phyloP scores from a whole-genome alignment of 2,888 invertebrate species.

The Tachina grossa region DNA sequence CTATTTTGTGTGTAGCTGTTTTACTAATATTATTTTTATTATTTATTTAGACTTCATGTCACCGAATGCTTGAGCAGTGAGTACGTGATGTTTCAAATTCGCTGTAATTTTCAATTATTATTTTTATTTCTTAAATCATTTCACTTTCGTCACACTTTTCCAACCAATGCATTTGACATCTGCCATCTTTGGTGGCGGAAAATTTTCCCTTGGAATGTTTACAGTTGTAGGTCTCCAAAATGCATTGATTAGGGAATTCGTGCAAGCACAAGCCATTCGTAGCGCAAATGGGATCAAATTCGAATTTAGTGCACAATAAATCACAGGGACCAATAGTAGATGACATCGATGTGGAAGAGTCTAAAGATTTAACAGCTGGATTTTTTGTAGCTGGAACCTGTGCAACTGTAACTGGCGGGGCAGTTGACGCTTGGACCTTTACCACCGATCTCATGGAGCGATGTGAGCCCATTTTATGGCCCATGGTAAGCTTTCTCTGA shows the following conservation, averaged over 20 bases:
- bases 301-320: slow-evolving; percentile 77
- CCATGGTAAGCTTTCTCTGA: background rate
- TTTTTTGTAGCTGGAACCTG: background rate
- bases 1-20: too few species aligned
- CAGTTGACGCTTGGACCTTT: background rate
- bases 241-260: slow-evolving; percentile 79
- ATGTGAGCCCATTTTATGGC: background rate
- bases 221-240: slow-evolving; percentile 79
- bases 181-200: slow-evolving; percentile 74
- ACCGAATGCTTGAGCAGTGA: too few species aligned
- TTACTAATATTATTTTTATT: too few species aligned
- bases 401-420: background rate
- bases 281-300: slow-evolving; percentile 77
- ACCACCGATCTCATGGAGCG: slow-evolving; percentile 33
- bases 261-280: slow-evolving; percentile 77
- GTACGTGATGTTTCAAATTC: too few species aligned
- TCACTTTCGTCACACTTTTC: slow-evolving; percentile 74
- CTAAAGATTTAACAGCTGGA: background rate
- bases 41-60: too few species aligned
- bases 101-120: too few species aligned
- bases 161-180: slow-evolving; percentile 73
- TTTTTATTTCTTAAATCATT: slow-evolving; percentile 20
- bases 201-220: slow-evolving; percentile 76
- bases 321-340: slow-evolving; percentile 73
- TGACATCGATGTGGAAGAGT: background rate